phyloP scores from a whole-genome alignment of 2,113 vertebrate genomes.

The Genyomyrus donnyi region DNA sequence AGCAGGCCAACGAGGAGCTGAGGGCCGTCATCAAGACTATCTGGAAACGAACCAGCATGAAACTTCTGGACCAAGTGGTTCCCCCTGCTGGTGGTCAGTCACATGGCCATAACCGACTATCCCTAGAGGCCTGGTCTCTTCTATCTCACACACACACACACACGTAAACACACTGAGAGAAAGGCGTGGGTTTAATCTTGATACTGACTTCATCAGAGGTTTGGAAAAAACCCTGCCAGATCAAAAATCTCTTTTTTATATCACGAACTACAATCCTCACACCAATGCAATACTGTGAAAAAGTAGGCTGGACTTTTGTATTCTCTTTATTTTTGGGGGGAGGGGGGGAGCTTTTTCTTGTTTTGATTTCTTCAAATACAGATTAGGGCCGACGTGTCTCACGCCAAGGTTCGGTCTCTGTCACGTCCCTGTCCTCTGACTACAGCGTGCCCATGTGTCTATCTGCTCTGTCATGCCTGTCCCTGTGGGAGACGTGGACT shows the following conservation, averaged over 20 bases:
- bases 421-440: neutral
- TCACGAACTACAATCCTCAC: neutral
- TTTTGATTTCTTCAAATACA: constrained; percentile 6
- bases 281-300: neutral
- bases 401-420: neutral
- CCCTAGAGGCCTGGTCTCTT: neutral
- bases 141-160: constrained; percentile 12
- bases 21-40: constrained; percentile 98
- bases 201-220: neutral
- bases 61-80: constrained; percentile 95
- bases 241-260: neutral
- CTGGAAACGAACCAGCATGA: constrained; percentile 99
- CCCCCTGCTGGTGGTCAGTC: constrained; percentile 97
- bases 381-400: neutral
- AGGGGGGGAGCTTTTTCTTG: neutral
- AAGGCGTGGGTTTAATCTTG: neutral
- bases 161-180: constrained; percentile 9
- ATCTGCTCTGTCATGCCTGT: neutral
- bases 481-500: neutral
- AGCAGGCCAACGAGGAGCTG: constrained; percentile 96
- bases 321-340: neutral
- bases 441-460: neutral
- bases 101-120: constrained; percentile 4
- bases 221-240: neutral
- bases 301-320: neutral